Conservation (phyloP, 2,113 vertebrate species). For the Phaethon lepturus region DNA sequence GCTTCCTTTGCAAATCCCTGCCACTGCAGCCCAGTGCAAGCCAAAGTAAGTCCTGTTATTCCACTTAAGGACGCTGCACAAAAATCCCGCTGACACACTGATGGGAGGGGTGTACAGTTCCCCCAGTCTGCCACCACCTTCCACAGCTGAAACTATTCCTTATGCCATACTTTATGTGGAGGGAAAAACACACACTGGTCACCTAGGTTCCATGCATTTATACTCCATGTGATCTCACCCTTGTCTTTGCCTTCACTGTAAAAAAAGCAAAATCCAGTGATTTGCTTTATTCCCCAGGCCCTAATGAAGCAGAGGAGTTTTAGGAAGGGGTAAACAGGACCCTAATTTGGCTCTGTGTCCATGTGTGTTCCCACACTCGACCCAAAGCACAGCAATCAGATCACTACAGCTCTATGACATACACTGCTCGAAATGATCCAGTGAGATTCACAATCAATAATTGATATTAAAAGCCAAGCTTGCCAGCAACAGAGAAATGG, state of each 20-base stretch:
- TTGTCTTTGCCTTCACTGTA: background rate
- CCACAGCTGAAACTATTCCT: background rate
- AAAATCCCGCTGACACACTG: background rate
- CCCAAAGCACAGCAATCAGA: background rate
- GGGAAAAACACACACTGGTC: background rate
- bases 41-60: background rate
- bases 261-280: background rate
- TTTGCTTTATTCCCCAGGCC: background rate
- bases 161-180: background rate
- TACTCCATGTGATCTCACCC: background rate
- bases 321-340: background rate
- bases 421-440: background rate
- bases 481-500: background rate
- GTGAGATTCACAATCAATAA: conserved; percentile 22
- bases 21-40: background rate
- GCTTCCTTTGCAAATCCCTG: background rate
- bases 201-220: background rate
- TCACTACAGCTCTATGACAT: background rate
- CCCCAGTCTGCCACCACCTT: background rate
- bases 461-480: background rate
- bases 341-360: background rate
- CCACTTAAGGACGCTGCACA: background rate
- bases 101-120: background rate
- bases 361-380: background rate
- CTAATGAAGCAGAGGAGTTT: background rate